Evolutionary conservation across 2,797 vertebrate species (phyloP).

Genomic region (Gallinago solitaria): DNA sequence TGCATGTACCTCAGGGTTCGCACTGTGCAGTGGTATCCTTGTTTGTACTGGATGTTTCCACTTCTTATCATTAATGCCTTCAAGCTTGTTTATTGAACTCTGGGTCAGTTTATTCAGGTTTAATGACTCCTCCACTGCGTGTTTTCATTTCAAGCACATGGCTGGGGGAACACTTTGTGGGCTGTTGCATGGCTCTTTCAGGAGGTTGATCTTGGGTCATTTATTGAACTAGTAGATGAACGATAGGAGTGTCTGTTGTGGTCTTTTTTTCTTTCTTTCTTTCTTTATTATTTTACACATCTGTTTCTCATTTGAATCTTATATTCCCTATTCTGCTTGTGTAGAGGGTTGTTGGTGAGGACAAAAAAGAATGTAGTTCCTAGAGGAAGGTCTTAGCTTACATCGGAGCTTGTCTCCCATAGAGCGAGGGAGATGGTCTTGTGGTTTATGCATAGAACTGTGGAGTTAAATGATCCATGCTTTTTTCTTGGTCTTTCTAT

Average conservation of each 20-base stretch:
- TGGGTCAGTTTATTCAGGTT: slow-evolving; percentile 71
- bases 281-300: not conserved
- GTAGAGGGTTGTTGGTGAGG: not conserved
- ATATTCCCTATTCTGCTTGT: not conserved
- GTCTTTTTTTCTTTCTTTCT: not conserved
- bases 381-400: not conserved
- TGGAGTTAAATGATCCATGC: not conserved
- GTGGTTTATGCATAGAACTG: not conserved
- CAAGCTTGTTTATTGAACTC: slow-evolving; percentile 66
- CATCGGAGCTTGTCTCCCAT: not conserved
- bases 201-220: slow-evolving; percentile 56
- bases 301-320: not conserved
- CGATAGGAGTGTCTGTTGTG: not conserved
- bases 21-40: not conserved
- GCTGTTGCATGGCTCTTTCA: not conserved
- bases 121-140: slow-evolving; percentile 39
- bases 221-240: not conserved
- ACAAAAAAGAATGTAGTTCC: not conserved
- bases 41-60: slow-evolving; percentile 51
- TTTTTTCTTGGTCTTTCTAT: not conserved
- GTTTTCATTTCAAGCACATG: slow-evolving; percentile 45
- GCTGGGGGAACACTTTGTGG: not conserved
- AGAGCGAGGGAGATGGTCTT: not conserved
- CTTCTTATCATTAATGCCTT: slow-evolving; percentile 60
- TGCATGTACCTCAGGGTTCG: not conserved